Percentiles rank a stretch among this genome's conserved stretches.
Conservation (phyloP, 2,888 invertebrate species). For the Fragum whitleyi region DNA sequence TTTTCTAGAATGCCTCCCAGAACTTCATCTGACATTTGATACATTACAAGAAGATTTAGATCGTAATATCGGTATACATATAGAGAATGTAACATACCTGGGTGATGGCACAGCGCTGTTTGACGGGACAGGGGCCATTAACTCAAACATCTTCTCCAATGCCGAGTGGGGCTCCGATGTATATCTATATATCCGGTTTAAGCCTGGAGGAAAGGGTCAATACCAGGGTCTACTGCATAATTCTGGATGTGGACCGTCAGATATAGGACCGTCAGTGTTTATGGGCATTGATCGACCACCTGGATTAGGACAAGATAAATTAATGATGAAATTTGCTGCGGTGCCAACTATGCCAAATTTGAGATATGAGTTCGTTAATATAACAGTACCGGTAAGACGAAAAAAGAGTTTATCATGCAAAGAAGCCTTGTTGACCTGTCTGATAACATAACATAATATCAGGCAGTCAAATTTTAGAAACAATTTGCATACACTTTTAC, state of each 20-base stretch:
- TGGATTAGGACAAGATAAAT: slow-evolving; percentile 12
- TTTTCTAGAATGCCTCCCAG: slow-evolving; percentile 52
- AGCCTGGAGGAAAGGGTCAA: slow-evolving; percentile 50
- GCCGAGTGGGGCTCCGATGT: slow-evolving; percentile 62
- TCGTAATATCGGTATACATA: slow-evolving; percentile 50
- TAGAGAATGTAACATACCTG: slow-evolving; percentile 56
- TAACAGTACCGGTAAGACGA: slow-evolving; percentile 52
- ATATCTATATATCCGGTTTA: slow-evolving; percentile 58
- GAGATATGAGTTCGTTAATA: slow-evolving; percentile 61
- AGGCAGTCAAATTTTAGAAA: too few species aligned
- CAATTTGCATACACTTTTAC: too few species aligned
- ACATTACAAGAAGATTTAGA: slow-evolving; percentile 38
- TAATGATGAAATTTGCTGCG: slow-evolving; percentile 60
- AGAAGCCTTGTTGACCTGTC: too few species aligned
- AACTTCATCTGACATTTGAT: slow-evolving; percentile 52
- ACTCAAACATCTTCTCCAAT: slow-evolving; percentile 63
- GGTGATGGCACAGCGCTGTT: slow-evolving; percentile 64
- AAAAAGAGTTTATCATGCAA: too few species aligned
- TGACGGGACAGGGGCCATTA: slow-evolving; percentile 54
- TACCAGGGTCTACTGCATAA: slow-evolving; percentile 60
- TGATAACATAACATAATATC: too few species aligned
- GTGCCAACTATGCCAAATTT: slow-evolving; percentile 33
- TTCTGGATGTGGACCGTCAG: slow-evolving; percentile 64
- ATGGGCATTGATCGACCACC: slow-evolving; percentile 56
- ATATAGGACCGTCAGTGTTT: slow-evolving; percentile 64